Percentiles rank a stretch among this genome's conserved stretches.
Evolutionary conservation across 2,888 invertebrate species (phyloP).

Genomic region (Alitta virens): DNA sequence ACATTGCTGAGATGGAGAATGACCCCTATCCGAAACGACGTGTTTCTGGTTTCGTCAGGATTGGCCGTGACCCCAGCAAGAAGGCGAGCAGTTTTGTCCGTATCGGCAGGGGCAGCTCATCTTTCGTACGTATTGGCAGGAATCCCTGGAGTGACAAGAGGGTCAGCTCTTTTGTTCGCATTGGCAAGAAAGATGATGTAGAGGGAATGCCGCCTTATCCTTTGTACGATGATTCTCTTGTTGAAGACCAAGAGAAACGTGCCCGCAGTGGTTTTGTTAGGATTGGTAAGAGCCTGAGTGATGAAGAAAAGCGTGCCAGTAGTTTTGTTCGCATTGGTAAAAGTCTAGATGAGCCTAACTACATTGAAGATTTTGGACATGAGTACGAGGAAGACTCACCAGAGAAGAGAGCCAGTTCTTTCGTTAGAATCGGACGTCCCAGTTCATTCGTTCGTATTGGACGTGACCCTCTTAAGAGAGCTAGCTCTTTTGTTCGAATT

Average conservation of each 20-base stretch:
- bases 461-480: not conserved
- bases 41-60: slow-evolving; percentile 17
- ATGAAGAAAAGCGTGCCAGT: slow-evolving; percentile 6
- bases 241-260: slow-evolving; percentile 12
- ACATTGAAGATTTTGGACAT: not conserved
- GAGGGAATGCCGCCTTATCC: not conserved
- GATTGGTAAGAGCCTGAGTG: slow-evolving; percentile 8
- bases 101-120: slow-evolving; percentile 8
- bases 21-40: slow-evolving; percentile 3
- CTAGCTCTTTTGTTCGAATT: slow-evolving; percentile 21
- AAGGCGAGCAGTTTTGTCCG: slow-evolving; percentile 19
- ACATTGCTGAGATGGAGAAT: not conserved
- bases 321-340: slow-evolving; percentile 24
- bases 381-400: not conserved
- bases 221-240: not conserved
- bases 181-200: slow-evolving; percentile 10
- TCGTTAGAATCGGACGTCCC: slow-evolving; percentile 20
- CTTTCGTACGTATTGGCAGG: slow-evolving; percentile 17
- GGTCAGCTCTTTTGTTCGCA: slow-evolving; percentile 10
- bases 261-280: slow-evolving; percentile 11
- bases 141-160: not conserved
- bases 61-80: slow-evolving; percentile 17
- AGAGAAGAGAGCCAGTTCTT: slow-evolving; percentile 19
- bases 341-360: not conserved
- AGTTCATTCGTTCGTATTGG: slow-evolving; percentile 15